phyloP scores from a whole-genome alignment of 2,113 vertebrate species.

The Pantherophis guttatus region DNA sequence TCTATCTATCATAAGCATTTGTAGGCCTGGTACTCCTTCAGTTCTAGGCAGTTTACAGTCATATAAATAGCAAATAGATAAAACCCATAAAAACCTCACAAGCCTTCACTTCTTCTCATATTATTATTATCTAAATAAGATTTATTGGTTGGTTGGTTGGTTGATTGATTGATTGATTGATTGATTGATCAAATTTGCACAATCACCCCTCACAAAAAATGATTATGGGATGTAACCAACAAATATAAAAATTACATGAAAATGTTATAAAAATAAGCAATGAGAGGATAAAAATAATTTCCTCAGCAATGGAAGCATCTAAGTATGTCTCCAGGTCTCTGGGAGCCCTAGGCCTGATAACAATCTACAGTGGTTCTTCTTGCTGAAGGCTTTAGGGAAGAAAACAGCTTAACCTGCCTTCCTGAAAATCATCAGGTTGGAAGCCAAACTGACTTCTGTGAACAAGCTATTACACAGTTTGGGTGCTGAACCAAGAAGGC shows the following conservation, averaged over 20 bases:
- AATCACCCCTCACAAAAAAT: background rate
- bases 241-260: background rate
- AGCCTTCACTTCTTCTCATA: background rate
- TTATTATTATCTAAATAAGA: background rate
- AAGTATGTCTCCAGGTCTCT: background rate
- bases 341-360: background rate
- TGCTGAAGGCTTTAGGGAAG: background rate
- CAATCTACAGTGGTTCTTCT: background rate
- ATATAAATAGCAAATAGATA: background rate
- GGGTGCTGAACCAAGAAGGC: background rate
- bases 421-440: background rate
- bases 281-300: background rate
- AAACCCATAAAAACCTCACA: background rate
- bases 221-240: background rate
- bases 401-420: background rate
- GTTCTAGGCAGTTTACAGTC: background rate
- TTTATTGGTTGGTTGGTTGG: background rate
- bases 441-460: background rate
- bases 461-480: background rate
- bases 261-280: background rate
- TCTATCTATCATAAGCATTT: background rate
- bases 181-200: background rate
- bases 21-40: background rate
- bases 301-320: background rate
- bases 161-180: too few relatives aligned